Conservation (phyloP, 2,113 vertebrate genomes). For the Phyllostomus discolor region DNA sequence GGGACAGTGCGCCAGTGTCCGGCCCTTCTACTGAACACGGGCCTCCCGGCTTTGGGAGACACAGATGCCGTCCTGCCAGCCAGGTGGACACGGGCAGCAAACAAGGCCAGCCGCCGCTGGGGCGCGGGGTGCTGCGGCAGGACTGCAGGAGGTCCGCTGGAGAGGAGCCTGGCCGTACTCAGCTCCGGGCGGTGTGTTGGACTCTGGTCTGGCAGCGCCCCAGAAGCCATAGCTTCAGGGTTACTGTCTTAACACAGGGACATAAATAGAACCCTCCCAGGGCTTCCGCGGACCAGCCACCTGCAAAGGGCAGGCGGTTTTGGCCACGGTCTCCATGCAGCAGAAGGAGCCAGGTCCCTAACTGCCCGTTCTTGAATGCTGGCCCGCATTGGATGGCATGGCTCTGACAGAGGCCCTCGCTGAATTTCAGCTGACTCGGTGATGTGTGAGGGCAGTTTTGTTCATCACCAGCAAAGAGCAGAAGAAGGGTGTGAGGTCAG, state of each 20-base stretch:
- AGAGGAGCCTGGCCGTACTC: neutral
- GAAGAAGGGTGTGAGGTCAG: neutral
- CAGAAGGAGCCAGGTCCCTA: constrained; percentile 19
- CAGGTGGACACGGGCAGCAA: neutral
- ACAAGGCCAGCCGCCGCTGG: neutral
- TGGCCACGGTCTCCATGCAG: neutral
- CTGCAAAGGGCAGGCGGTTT: neutral
- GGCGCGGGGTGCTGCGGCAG: neutral
- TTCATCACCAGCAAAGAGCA: neutral
- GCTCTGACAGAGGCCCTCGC: neutral
- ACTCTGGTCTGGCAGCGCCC: neutral
- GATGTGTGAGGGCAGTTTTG: neutral
- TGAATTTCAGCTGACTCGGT: neutral
- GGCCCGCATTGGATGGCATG: neutral
- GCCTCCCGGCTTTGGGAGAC: neutral
- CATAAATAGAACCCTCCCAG: neutral
- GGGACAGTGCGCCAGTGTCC: neutral
- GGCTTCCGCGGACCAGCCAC: neutral
- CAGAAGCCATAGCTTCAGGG: neutral
- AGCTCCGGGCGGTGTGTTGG: neutral
- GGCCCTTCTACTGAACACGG: neutral
- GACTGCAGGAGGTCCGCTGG: neutral
- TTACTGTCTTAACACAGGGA: neutral
- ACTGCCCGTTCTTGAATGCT: constrained; percentile 36
- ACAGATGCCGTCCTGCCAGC: neutral